Conservation (phyloP, 2,888 invertebrate species). For the Hetaerina titia region DNA sequence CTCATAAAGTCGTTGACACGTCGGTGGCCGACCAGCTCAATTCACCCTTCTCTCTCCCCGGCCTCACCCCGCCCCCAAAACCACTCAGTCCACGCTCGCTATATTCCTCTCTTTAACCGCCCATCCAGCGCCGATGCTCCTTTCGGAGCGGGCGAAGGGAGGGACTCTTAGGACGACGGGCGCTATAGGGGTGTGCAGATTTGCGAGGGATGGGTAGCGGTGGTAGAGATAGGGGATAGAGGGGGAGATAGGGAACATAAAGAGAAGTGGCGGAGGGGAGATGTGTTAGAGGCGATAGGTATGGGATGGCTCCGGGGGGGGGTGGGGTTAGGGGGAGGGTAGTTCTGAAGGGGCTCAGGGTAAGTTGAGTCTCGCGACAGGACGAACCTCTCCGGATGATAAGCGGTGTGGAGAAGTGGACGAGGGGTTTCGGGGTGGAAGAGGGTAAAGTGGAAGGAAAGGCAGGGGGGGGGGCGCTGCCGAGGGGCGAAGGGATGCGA, state of each 20-base stretch:
- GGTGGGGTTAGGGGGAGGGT: background rate
- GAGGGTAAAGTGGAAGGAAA: background rate
- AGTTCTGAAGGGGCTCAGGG: background rate
- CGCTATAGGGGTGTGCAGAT: background rate
- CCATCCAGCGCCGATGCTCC: background rate
- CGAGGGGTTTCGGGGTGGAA: background rate
- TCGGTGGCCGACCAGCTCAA: background rate
- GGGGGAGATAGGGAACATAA: background rate
- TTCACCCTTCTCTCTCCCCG: background rate
- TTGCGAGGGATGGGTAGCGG: background rate
- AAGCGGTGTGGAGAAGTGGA: background rate
- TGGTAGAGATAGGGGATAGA: background rate
- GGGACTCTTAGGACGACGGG: background rate
- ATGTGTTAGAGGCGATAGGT: background rate
- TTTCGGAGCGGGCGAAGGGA: background rate
- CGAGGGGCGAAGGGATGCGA: no score
- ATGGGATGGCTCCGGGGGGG: background rate
- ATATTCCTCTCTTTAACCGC: background rate
- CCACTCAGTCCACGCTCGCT: background rate
- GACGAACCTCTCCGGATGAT: constrained; percentile 13
- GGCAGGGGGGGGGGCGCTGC: background rate
- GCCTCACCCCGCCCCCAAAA: background rate
- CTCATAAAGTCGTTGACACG: constrained; percentile 24
- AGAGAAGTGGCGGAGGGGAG: constrained; percentile 12
- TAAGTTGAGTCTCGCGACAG: constrained; percentile 25